Percentiles rank a stretch among this genome's conserved stretches.
These are phyloP conservation scores for Melanophora roralis DNA, from an alignment of 2,888 invertebrate species.

Conservation along the genomic window DNA sequence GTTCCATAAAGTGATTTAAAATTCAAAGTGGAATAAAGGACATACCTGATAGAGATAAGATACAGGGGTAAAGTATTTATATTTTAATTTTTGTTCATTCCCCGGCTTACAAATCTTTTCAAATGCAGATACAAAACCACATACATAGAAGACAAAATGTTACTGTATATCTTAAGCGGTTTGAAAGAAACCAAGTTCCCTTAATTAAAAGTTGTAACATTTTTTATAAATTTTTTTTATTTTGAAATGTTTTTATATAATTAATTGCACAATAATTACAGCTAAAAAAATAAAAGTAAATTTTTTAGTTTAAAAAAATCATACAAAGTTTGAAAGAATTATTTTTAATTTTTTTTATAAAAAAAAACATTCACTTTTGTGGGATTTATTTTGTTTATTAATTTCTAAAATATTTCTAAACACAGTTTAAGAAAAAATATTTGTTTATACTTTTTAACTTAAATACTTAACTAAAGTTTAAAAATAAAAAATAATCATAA, in stretches of 20 bases:
- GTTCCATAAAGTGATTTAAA: too few species aligned
- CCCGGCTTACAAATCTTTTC: too few species aligned
- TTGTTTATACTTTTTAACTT: slow-evolving; percentile 4
- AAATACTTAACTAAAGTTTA: slow-evolving; percentile 14
- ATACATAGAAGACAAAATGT: too few species aligned
- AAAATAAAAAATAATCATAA: not conserved
- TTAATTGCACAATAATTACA: slow-evolving; percentile 63
- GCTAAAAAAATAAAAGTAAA: slow-evolving; percentile 46
- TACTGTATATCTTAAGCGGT: too few species aligned
- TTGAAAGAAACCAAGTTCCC: too few species aligned
- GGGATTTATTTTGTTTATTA: not conserved
- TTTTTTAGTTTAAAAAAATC: slow-evolving; percentile 12
- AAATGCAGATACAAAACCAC: too few species aligned
- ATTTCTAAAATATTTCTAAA: not conserved
- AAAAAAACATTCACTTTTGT: slow-evolving; percentile 7
- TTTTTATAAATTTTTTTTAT: slow-evolving; percentile 26
- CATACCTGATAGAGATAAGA: too few species aligned
- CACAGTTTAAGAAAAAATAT: not conserved
- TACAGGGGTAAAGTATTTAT: too few species aligned
- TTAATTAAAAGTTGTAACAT: slow-evolving; percentile 19
- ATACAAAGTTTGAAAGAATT: not conserved
- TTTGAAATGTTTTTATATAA: slow-evolving; percentile 43
- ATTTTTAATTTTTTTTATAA: not conserved
- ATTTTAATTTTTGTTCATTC: too few species aligned
- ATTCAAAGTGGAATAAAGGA: too few species aligned